A percentile compares a stretch with the other conserved stretches of the same genome.
Conservation (phyloP, 2,888 invertebrate genomes). For the Lymantria dispar region DNA sequence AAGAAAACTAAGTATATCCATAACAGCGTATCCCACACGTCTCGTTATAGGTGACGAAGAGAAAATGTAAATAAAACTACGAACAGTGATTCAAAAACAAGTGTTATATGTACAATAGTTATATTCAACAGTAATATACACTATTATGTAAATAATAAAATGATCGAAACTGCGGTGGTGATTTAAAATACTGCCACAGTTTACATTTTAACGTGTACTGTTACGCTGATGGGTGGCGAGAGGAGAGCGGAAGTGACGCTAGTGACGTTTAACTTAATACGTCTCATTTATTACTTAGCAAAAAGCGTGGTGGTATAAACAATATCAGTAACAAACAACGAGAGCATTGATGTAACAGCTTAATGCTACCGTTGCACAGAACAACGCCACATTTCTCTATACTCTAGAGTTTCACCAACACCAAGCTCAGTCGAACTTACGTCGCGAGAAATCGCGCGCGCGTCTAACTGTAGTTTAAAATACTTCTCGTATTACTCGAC, state of each 20-base stretch:
- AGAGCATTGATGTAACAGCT: conserved; percentile 72
- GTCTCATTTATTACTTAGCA: conserved; percentile 45
- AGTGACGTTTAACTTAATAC: conserved; percentile 32
- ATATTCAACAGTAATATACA: conserved; percentile 39
- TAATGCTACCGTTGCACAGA: conserved; percentile 45
- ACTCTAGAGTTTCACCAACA: conserved; percentile 72
- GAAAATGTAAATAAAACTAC: no score
- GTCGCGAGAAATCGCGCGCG: conserved; percentile 59
- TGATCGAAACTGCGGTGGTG: conserved; percentile 17
- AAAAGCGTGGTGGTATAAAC: conserved; percentile 41
- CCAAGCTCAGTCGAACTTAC: conserved; percentile 57
- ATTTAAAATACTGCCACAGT: conserved; percentile 6
- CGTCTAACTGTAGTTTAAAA: conserved; percentile 18
- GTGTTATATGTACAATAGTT: no score
- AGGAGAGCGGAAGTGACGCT: conserved; percentile 54
- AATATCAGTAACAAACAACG: conserved; percentile 39
- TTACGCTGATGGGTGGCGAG: conserved; percentile 26
- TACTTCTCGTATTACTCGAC: conserved; percentile 7
- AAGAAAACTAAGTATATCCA: no score
- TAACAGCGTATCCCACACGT: no score
- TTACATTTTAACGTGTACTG: conserved; percentile 18
- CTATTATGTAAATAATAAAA: conserved; percentile 24
- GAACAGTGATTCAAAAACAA: no score
- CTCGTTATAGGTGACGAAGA: no score
- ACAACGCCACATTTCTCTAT: conserved; percentile 52